These are phyloP conservation scores for Hetaerina titia DNA, from an alignment of 2,888 invertebrate species.

Conservation along the genomic window DNA sequence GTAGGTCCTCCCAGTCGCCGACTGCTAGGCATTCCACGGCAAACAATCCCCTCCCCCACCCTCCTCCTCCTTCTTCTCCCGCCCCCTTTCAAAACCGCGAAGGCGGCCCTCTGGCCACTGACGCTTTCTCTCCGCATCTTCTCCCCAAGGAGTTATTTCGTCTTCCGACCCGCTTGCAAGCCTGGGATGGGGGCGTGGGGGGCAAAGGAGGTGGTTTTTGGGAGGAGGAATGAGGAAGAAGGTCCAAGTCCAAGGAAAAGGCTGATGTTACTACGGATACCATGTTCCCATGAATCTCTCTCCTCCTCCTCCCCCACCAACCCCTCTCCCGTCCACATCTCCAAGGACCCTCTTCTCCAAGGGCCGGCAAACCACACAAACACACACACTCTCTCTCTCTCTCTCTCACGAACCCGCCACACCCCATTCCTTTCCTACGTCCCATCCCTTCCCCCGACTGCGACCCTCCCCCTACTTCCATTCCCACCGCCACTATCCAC, in stretches of 20 bases:
- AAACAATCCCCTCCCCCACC: background rate
- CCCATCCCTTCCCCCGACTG: background rate
- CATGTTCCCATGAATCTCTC: constrained; percentile 1
- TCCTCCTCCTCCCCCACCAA: background rate
- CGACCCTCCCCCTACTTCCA: background rate
- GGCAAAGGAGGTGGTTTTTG: background rate
- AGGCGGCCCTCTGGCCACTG: background rate
- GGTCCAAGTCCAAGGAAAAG: background rate
- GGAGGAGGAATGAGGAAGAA: background rate
- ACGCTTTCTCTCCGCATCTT: background rate
- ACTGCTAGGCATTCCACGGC: constrained; percentile 2
- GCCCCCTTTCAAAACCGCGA: background rate
- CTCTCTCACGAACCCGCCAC: background rate
- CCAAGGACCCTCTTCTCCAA: background rate
- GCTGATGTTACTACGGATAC: constrained; percentile 4
- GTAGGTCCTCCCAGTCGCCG: background rate
- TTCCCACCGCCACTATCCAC: background rate
- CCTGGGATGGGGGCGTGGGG: background rate
- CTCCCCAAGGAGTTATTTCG: constrained; percentile 14
- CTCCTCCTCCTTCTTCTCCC: background rate
- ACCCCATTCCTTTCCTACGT: background rate
- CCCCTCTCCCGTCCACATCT: background rate
- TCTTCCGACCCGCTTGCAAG: background rate
- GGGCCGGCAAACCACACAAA: background rate
- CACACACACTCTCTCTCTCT: background rate